Base-by-base conservation (phyloP, 92 coral and sea anemone species). In the Pocillopora grandis region DNA sequence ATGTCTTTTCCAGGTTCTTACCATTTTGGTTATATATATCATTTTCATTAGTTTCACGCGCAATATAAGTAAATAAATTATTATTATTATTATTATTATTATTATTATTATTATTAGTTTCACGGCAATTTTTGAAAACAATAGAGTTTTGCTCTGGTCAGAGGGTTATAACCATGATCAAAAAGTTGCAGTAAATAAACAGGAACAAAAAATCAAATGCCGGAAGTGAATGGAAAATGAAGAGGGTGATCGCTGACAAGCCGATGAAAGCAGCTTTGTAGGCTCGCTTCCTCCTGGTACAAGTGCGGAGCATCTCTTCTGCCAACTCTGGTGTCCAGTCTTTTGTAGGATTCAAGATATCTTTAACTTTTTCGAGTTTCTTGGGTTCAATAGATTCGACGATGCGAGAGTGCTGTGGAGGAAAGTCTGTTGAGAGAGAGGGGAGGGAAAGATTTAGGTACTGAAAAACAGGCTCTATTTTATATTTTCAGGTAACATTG, bases 141-240 rank as follows among this genome's bases (percentile, higher is more conserved):
- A 19, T 12, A 9, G 7, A 67, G 15, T 2, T 20, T 16, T 37
- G 10, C 13, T 19, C 3, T 18, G 21, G 16, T 65, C 72, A 78
- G 13, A 65, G 37, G 20, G 72, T 48, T 13, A 78, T 78, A 59
- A 78, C 8, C 15, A 78, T 9, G 57, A 78, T 66, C 5, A 79
- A 49, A 11, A 66, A 14, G 65, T 66, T 79, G 65, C 83, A 66
- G 17, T 79, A 66, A 16, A 65, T 66, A 27, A 65, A 79, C 63
- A 79, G 37, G n/a, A 66, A 79, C 62, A 79, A 8, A 71, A 79
- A 79, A 35, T 67, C 75, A 79, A 79, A 79, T n/a, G 63, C 83
- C 16, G 83, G 83, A 56, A 67, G 65, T 66, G 83, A 62, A 27
- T 79, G 23, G 65, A 66, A 23, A 52, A 49, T 79, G 15, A 79